Conservation (phyloP, 2,113 vertebrate genomes). For the Tupaia chinensis region DNA sequence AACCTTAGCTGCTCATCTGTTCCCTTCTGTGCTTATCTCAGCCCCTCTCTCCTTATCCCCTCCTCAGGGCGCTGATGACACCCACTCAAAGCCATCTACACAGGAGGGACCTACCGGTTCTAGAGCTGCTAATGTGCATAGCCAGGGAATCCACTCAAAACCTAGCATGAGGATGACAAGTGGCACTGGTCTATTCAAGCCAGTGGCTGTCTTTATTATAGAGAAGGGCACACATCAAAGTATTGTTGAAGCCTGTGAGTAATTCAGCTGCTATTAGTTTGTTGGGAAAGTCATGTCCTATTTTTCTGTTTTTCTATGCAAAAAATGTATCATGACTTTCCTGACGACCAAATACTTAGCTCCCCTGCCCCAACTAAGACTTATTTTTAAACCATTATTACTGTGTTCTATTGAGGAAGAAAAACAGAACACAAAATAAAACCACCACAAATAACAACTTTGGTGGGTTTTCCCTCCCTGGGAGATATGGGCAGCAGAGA, state of each 20-base stretch:
- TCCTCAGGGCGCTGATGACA: not conserved
- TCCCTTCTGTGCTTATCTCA: not conserved
- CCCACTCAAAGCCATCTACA: not conserved
- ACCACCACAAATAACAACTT: not conserved
- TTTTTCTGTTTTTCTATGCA: no score
- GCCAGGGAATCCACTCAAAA: not conserved
- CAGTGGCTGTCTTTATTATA: not conserved
- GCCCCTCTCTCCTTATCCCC: not conserved
- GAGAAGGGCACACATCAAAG: not conserved
- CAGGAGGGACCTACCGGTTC: not conserved
- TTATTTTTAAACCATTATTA: not conserved
- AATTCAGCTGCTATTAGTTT: not conserved
- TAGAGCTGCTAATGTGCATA: not conserved
- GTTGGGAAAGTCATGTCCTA: no score
- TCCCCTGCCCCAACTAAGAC: not conserved
- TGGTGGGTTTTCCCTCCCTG: not conserved
- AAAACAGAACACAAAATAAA: slow-evolving; percentile 24
- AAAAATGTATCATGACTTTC: no score
- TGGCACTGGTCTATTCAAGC: not conserved
- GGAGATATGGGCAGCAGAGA: not conserved
- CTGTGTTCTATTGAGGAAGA: slow-evolving; percentile 14
- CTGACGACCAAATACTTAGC: not conserved
- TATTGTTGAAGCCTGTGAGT: not conserved
- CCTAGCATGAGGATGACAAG: not conserved
- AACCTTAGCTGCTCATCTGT: not conserved